Percentiles rank a stretch among this genome's conserved stretches.
phyloP scores from a whole-genome alignment of 2,113 vertebrate species.

The Orycteropus afer region DNA sequence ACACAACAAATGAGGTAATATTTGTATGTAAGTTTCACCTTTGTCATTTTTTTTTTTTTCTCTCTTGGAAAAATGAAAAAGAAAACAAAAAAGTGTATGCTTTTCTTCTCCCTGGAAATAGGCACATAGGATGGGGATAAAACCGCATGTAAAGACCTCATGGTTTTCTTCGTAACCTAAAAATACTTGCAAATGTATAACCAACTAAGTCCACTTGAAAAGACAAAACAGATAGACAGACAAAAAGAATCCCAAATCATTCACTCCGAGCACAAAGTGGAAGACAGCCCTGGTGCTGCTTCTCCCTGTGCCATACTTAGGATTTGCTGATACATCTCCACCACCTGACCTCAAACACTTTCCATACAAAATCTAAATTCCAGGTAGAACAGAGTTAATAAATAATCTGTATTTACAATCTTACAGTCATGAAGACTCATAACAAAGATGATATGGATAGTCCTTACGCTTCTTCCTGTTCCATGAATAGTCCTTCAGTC shows the following conservation, averaged over 20 bases:
- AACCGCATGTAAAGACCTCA: slow-evolving; percentile 44
- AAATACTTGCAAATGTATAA: slow-evolving; percentile 58
- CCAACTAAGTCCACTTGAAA: slow-evolving; percentile 67
- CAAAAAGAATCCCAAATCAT: slow-evolving; percentile 6
- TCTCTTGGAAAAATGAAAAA: slow-evolving; percentile 87
- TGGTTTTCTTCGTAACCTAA: slow-evolving; percentile 59
- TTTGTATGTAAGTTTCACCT: slow-evolving; percentile 95
- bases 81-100: slow-evolving; percentile 69
- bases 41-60: slow-evolving; percentile 86
- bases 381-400: slow-evolving; percentile 88
- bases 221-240: slow-evolving; percentile 68
- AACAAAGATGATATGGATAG: slow-evolving; percentile 85
- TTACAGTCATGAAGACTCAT: slow-evolving; percentile 85
- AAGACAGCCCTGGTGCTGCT: slow-evolving; percentile 60
- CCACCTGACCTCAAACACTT: slow-evolving; percentile 76
- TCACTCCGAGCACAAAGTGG: slow-evolving; percentile 72
- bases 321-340: slow-evolving; percentile 47
- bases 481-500: slow-evolving; percentile 83
- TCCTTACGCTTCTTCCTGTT: slow-evolving; percentile 86
- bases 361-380: slow-evolving; percentile 76
- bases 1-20: slow-evolving; percentile 99
- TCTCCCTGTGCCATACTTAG: slow-evolving; percentile 65
- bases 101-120: slow-evolving; percentile 50
- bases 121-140: background rate
- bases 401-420: slow-evolving; percentile 93